Base-by-base conservation (phyloP, 2,888 invertebrate genomes). In the Epinotia brunnichana region DNA sequence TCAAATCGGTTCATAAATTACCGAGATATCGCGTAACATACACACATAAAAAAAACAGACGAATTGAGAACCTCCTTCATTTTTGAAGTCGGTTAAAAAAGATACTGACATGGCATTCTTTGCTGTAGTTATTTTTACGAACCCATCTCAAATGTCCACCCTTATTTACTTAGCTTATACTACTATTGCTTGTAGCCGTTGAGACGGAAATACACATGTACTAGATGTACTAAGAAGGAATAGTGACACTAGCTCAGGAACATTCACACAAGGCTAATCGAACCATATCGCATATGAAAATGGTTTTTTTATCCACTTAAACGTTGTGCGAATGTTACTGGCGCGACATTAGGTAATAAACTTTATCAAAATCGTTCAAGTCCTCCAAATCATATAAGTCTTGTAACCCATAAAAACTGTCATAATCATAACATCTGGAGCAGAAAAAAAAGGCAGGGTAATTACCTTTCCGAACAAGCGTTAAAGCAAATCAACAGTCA, bases 121-220 rank as follows among this genome's bases (percentile, higher is more conserved):
- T 35, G 7, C 35, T 35, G 3, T 19, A 17, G 19, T 24, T 62
- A n/a, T 10, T 17, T 19, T 19, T 2, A 57, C 15, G 9, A 4
- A 19, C 11, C 54, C n/a, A 24, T 56, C 56, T 66, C 41, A 66
- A 56, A 56, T 56, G n/a, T 41, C 54, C 15, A 66, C 41, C 41
- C 10, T 56, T 21, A 21, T 41, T 66, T 48, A 48, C 48, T 48
- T 56, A 67, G 19, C 69, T 68, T 73, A 63, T 44, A 63, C 68
- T 73, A 73, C 69, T 73, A 73, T 73, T 73, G 73, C 73, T 73
- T 73, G 57, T 41, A 9, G 59, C 68, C 73, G 69, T 56, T 61
- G 2, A 54, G 15, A 73, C 72, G 73, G 67, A 24, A 39, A 51
- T 66, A 56, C 21, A 57, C 48, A 59, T 57, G 39, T 70, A 48